These are phyloP conservation scores for Caenorhabditis sp. DNA, from an alignment of 2,888 invertebrate genomes.

Conservation along the genomic window DNA sequence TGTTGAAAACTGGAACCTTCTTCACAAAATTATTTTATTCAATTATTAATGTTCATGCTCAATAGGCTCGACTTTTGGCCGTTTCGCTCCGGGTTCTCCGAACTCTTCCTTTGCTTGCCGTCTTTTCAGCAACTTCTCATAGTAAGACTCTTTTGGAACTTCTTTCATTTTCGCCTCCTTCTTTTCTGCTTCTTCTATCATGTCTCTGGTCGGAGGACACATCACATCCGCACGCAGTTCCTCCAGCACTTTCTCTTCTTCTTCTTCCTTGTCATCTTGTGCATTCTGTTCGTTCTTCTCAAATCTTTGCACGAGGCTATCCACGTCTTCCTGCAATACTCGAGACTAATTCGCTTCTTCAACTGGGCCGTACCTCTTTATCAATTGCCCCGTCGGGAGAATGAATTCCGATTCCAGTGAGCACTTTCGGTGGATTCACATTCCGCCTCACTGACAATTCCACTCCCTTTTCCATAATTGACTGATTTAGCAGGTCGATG, in stretches of 20 bases:
- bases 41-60: slow-evolving; percentile 14
- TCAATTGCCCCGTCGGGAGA: slow-evolving; percentile 60
- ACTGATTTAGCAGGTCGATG: slow-evolving; percentile 44
- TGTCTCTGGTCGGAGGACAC: slow-evolving; percentile 60
- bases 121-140: slow-evolving; percentile 58
- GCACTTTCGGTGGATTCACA: slow-evolving; percentile 63
- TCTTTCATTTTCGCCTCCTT: slow-evolving; percentile 47
- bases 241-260: slow-evolving; percentile 36
- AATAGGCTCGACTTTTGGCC: slow-evolving; percentile 21
- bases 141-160: slow-evolving; percentile 60
- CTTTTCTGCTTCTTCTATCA: slow-evolving; percentile 59
- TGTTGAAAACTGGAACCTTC: background rate
- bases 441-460: slow-evolving; percentile 54
- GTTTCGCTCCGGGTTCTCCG: background rate
- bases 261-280: slow-evolving; percentile 11
- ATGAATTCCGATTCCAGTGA: slow-evolving; percentile 62
- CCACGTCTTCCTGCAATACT: slow-evolving; percentile 50
- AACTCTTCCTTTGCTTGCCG: slow-evolving; percentile 50
- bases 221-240: slow-evolving; percentile 58
- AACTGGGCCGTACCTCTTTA: slow-evolving; percentile 33
- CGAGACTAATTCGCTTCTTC: background rate
- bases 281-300: slow-evolving; percentile 19
- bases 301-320: slow-evolving; percentile 43
- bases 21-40: background rate
- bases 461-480: slow-evolving; percentile 51